Conservation (phyloP, 2,797 vertebrate species). For the Sphenopsis melanotis region DNA sequence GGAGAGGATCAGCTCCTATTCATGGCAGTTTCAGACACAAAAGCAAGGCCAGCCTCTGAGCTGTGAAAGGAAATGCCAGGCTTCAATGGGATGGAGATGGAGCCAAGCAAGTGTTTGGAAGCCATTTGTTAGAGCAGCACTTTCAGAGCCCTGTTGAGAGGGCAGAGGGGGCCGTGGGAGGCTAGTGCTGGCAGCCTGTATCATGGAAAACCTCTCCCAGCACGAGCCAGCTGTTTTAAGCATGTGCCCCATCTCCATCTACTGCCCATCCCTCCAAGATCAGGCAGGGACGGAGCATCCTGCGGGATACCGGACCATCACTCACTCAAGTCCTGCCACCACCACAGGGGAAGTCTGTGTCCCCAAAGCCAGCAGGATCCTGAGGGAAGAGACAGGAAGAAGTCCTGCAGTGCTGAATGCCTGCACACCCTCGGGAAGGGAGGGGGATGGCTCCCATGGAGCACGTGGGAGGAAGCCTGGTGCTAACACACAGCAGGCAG, state of each 20-base stretch:
- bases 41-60: neutral
- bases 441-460: neutral
- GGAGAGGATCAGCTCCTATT: slow-evolving; percentile 21
- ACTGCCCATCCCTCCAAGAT: neutral
- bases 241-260: neutral
- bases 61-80: slow-evolving; percentile 9
- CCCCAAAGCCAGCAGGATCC: neutral
- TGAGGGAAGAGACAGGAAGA: neutral
- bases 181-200: neutral
- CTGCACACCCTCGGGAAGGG: neutral
- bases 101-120: slow-evolving; percentile 46
- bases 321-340: neutral
- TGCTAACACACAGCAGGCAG: neutral
- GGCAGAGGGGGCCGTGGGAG: slow-evolving; percentile 51
- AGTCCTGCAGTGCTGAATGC: neutral
- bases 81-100: neutral
- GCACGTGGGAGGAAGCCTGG: neutral
- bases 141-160: neutral
- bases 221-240: slow-evolving; percentile 7
- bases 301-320: neutral
- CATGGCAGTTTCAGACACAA: neutral
- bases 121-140: slow-evolving; percentile 34
- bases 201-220: neutral
- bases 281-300: neutral
- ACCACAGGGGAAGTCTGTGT: neutral